Conservation (phyloP, 2,113 vertebrate genomes). For the Catharus bicknelli region DNA sequence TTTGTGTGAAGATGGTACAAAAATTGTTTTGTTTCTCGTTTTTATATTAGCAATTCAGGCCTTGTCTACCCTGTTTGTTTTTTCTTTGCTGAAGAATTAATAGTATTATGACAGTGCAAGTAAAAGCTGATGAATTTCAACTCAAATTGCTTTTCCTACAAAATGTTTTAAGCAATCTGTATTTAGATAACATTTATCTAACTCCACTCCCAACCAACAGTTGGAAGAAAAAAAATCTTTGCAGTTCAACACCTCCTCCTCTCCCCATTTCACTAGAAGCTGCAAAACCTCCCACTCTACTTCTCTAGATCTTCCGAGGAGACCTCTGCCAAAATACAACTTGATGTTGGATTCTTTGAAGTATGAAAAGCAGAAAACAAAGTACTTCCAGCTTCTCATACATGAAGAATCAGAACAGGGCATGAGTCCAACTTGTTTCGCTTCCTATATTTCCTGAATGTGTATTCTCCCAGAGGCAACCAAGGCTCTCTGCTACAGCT, state of each 20-base stretch:
- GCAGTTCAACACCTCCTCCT: slow-evolving; percentile 59
- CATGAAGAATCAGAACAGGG: slow-evolving; percentile 45
- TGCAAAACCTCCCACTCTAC: slow-evolving; percentile 58
- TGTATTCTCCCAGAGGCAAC: not conserved
- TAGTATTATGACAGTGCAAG: slow-evolving; percentile 63
- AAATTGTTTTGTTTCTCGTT: not conserved
- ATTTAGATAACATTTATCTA: slow-evolving; percentile 66
- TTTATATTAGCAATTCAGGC: not conserved
- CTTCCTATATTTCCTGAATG: not conserved
- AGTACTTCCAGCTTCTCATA: slow-evolving; percentile 29
- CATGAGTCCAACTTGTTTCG: slow-evolving; percentile 8
- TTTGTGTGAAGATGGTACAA: not conserved
- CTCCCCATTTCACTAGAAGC: slow-evolving; percentile 37
- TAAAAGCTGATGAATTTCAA: slow-evolving; percentile 52
- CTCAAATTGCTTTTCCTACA: slow-evolving; percentile 45
- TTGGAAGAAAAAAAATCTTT: slow-evolving; percentile 60
- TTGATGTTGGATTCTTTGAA: not conserved
- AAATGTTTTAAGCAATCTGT: slow-evolving; percentile 50
- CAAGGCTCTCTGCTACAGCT: not conserved
- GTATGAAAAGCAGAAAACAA: slow-evolving; percentile 47
- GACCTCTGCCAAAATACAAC: slow-evolving; percentile 53
- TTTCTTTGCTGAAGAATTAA: slow-evolving; percentile 47
- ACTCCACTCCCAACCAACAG: slow-evolving; percentile 50
- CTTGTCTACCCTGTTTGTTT: slow-evolving; percentile 50
- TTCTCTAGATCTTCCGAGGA: not conserved